Evolutionary conservation across 2,113 vertebrate genomes (phyloP).

Genomic region (Cyphomyrus discorhynchus): DNA sequence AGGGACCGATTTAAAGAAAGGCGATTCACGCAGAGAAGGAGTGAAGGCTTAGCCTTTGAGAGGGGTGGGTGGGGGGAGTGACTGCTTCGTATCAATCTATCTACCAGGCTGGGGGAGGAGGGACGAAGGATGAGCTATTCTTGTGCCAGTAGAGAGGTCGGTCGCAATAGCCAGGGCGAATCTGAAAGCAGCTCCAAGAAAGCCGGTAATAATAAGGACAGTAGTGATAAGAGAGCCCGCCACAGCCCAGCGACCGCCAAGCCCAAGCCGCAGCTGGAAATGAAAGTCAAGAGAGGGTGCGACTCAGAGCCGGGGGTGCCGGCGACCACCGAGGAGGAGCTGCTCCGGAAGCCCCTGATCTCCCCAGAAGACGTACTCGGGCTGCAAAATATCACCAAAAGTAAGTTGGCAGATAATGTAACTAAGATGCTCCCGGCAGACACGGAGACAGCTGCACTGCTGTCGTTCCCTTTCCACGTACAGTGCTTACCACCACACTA

Average conservation of each 20-base stretch:
- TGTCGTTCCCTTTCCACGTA: neutral
- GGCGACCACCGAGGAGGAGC: conserved; percentile 65
- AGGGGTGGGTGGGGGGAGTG: conserved; percentile 9
- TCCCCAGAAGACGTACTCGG: conserved; percentile 84
- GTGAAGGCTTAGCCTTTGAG: neutral
- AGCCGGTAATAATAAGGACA: neutral
- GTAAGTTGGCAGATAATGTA: conserved; percentile 62
- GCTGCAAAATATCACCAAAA: conserved; percentile 86
- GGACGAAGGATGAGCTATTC: conserved; percentile 69
- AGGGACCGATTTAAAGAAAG: neutral
- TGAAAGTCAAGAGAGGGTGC: conserved; percentile 68
- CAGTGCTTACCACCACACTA: neutral
- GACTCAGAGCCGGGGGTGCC: conserved; percentile 59
- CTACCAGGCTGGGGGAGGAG: conserved; percentile 41
- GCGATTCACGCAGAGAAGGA: neutral
- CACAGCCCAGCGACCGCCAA: conserved; percentile 38
- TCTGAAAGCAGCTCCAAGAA: conserved; percentile 43
- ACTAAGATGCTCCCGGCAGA: neutral
- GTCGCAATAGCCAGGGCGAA: conserved; percentile 56
- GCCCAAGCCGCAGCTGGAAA: conserved; percentile 43
- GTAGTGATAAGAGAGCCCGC: conserved; percentile 53
- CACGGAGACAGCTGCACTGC: neutral
- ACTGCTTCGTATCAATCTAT: neutral
- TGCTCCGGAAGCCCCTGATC: conserved; percentile 62
- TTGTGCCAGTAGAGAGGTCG: conserved; percentile 57